Evolutionary conservation across 2,888 invertebrate genomes (phyloP), one percentile per base, ranked within the genome.

Genomic region (Mylabris sibirica): DNA sequence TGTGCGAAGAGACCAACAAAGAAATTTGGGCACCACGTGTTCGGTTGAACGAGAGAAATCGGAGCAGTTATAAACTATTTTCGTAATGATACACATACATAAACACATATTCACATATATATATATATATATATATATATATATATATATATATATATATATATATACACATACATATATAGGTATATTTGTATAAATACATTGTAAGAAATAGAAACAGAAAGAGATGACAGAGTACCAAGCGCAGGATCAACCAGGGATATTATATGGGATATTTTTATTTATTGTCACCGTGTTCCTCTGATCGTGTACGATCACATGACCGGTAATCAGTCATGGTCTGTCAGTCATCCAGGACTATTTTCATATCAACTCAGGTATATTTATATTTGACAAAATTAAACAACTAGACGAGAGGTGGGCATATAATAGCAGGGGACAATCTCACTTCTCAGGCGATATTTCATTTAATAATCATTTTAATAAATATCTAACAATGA

Each of bases 281-380:
- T 77, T 75, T 67, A 70, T 72, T 77, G 76, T 77, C 77, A 74
- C 74, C 65, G 67, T 59, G 62, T 65, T 78, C 74, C 66, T 71
- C 61, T 66, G 69, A 65, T 71, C 75, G 73, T 76, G 78, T 80
- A 76, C 74, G 75, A 75, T 82, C 82, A 83, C 78, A 81, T 82
- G 83, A 80, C 79, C 71, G 80, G 57, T 78, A 82, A 83, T 83
- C 83, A 82, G 81, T 83, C 83, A 82, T 79, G 79, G 81, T 81
- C 79, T 81, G 82, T 82, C 82, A 81, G 77, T 81, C 80, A 80
- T 78, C 78, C 73, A 70, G 49, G 38, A 65, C 74, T 78, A 77
- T 75, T 76, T 77, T 77, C 70, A 77, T 74, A 72, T 76, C 38
- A 53, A 34, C 57, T 9, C 57, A 57, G 24, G 57, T 57, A 53